phyloP scores from a whole-genome alignment of 1,140 invertebrate species.

The Phymastichus coffea region DNA sequence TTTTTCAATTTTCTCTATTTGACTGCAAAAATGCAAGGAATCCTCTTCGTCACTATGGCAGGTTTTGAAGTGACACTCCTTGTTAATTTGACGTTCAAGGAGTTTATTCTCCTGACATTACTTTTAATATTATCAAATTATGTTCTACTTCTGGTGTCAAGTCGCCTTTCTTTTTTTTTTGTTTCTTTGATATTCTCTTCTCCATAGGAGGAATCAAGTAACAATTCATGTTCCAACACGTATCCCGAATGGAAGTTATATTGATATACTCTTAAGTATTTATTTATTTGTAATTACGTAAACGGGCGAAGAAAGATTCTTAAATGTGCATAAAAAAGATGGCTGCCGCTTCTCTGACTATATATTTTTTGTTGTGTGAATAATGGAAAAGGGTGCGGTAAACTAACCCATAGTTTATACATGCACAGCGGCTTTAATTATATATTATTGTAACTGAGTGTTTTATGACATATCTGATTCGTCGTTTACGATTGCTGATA shows the following conservation, averaged over 20 bases:
- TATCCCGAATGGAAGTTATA: too few relatives aligned
- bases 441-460: neutral
- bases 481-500: neutral
- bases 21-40: neutral
- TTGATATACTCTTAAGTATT: too few relatives aligned
- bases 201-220: too few relatives aligned
- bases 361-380: slow-evolving; percentile 12
- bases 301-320: neutral
- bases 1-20: neutral
- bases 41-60: neutral
- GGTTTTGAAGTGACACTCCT: too few relatives aligned
- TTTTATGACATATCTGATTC: neutral
- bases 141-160: too few relatives aligned
- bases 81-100: too few relatives aligned
- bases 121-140: too few relatives aligned
- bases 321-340: slow-evolving; percentile 13
- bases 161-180: too few relatives aligned
- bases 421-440: neutral
- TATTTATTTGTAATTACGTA: neutral
- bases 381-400: slow-evolving; percentile 11
- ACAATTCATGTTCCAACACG: too few relatives aligned
- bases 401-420: slow-evolving; percentile 10
- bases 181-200: too few relatives aligned
- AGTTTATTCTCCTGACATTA: too few relatives aligned
- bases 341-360: slow-evolving; percentile 8